These are phyloP conservation scores for Metalampra italica DNA, from an alignment of 2,888 invertebrate genomes.

Conservation along the genomic window DNA sequence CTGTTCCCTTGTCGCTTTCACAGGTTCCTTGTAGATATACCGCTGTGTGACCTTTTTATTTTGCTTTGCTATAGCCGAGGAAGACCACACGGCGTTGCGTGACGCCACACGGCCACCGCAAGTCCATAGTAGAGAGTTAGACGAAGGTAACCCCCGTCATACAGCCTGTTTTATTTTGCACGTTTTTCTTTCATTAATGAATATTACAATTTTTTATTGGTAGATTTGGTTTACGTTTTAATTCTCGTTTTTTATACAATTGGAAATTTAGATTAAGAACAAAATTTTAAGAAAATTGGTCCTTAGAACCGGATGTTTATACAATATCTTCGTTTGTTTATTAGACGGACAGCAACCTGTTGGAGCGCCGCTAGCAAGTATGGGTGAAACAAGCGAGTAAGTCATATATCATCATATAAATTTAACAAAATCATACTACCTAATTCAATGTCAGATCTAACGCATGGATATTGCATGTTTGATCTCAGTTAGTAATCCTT, in stretches of 20 bases:
- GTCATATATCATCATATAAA: constrained; percentile 30
- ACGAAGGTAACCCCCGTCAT: constrained; percentile 43
- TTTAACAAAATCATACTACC: neutral
- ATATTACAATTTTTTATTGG: neutral
- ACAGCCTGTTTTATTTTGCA: constrained; percentile 5
- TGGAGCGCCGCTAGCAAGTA: constrained; percentile 80
- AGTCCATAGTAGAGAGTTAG: constrained; percentile 37
- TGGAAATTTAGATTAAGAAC: neutral
- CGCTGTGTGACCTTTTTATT: constrained; percentile 22
- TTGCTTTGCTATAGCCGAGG: constrained; percentile 81
- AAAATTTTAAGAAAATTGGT: neutral
- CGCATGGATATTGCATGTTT: neutral
- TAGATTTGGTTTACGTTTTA: neutral
- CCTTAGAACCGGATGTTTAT: neutral
- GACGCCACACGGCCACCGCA: constrained; percentile 46
- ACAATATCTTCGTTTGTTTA: constrained; percentile 37
- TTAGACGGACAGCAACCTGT: constrained; percentile 72
- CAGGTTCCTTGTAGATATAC: no score
- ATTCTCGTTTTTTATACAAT: neutral
- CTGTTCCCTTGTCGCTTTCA: no score
- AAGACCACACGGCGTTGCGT: constrained; percentile 81
- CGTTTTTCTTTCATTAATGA: constrained; percentile 1
- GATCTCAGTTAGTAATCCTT: neutral
- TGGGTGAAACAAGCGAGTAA: constrained; percentile 82
- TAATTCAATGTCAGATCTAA: neutral